Conservation (phyloP, 2,888 invertebrate species). For the Parthenolecanium corni region DNA sequence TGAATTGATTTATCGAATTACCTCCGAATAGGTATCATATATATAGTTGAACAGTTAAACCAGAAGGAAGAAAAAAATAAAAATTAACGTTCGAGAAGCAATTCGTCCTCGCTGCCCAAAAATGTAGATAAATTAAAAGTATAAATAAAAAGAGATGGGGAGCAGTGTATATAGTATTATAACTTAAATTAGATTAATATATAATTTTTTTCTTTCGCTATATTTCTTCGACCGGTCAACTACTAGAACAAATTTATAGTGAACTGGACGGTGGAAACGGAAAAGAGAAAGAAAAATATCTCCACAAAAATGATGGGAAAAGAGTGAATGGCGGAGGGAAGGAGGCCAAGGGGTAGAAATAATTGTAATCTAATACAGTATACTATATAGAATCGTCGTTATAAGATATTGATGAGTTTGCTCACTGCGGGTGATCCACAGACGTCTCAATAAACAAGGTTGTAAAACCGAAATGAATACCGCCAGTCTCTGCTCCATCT, state of each 20-base stretch:
- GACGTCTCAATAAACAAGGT: conserved; percentile 25
- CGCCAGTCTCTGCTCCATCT: background rate
- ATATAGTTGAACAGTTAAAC: too few species aligned
- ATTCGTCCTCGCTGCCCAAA: too few species aligned
- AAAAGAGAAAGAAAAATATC: background rate
- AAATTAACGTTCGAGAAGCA: too few species aligned
- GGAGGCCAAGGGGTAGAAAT: background rate
- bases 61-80: too few species aligned
- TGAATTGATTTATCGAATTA: too few species aligned
- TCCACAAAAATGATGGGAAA: background rate
- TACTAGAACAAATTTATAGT: conserved; percentile 8
- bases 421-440: conserved; percentile 23
- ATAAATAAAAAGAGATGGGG: too few species aligned
- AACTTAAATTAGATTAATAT: background rate
- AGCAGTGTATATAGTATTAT: too few species aligned
- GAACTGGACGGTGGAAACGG: background rate
- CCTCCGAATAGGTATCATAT: too few species aligned
- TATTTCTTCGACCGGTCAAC: background rate
- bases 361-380: conserved; percentile 22
- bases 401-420: conserved; percentile 25
- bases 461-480: conserved; percentile 19
- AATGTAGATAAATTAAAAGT: too few species aligned
- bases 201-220: background rate
- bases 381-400: conserved; percentile 21
- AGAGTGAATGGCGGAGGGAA: background rate